These are phyloP conservation scores for Apodemus speciosus DNA, from an alignment of 2,113 vertebrate species.

Conservation along the genomic window DNA sequence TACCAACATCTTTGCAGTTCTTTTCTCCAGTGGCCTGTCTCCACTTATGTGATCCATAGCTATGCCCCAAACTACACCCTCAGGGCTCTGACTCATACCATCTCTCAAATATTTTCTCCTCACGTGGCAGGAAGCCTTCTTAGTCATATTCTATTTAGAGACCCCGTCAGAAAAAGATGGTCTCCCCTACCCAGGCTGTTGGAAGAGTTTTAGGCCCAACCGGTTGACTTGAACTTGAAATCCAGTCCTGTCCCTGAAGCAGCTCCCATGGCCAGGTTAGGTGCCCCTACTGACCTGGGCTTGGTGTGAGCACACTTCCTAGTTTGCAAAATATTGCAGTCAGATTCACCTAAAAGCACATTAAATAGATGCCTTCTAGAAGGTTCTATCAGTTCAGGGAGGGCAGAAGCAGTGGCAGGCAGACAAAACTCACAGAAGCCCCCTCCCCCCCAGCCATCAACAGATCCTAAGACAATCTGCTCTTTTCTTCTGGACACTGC, in stretches of 20 bases:
- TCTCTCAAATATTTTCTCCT: background rate
- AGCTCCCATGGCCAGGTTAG: background rate
- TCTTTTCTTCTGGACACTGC: background rate
- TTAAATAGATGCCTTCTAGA: background rate
- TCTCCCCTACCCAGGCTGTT: background rate
- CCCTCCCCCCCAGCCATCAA: no score
- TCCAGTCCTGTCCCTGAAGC: background rate
- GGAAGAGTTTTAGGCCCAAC: background rate
- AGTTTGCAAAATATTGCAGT: background rate
- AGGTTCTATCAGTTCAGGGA: background rate
- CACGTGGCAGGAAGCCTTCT: background rate
- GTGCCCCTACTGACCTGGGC: no score
- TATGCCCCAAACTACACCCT: background rate
- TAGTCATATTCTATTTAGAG: conserved; percentile 1
- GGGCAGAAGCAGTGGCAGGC: background rate
- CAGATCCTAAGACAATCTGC: background rate
- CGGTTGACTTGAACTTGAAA: background rate
- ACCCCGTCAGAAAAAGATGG: background rate
- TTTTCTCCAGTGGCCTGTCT: background rate
- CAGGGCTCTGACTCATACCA: background rate
- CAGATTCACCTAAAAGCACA: background rate
- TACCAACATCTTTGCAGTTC: background rate
- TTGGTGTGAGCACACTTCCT: no score
- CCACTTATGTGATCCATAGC: background rate
- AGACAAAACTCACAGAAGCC: background rate